Percentiles rank a stretch among this genome's conserved stretches.
Evolutionary conservation across 2,888 invertebrate genomes (phyloP).

Genomic region (Neelides folsomi): DNA sequence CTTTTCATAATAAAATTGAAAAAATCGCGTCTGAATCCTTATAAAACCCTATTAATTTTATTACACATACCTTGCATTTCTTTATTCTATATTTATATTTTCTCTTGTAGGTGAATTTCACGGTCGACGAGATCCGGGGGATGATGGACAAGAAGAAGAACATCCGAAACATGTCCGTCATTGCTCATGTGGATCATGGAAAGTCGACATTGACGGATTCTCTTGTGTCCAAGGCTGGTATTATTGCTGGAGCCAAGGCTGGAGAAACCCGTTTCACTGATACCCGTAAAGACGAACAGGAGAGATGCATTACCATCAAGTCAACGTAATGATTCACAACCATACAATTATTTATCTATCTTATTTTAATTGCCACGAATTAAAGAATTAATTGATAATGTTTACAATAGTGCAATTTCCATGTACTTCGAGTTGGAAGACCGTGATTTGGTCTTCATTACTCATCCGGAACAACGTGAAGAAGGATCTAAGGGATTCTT

Average conservation of each 20-base stretch:
- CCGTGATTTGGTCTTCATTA: conserved; percentile 89
- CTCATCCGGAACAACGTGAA: conserved; percentile 76
- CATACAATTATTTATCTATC: not conserved
- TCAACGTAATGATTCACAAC: conserved; percentile 65
- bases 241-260: conserved; percentile 96
- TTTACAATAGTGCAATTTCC: conserved; percentile 79
- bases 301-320: conserved; percentile 99
- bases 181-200: conserved; percentile 99
- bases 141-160: conserved; percentile 99
- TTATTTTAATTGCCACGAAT: too few relatives aligned
- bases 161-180: conserved; percentile 99
- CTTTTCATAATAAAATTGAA: too few relatives aligned
- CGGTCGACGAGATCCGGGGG: conserved; percentile 96
- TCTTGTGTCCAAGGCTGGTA: conserved; percentile 98
- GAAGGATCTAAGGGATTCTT: conserved; percentile 89
- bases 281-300: conserved; percentile 99
- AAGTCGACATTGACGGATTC: conserved; percentile 99
- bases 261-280: conserved; percentile 99
- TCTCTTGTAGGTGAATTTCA: conserved; percentile 93
- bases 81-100: too few relatives aligned
- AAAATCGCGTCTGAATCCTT: too few relatives aligned
- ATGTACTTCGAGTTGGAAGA: conserved; percentile 96
- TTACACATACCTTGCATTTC: too few relatives aligned
- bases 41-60: too few relatives aligned
- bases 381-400: too few relatives aligned